Conservation (phyloP, 2,797 vertebrate genomes). For the Centroberyx gerrardi region DNA sequence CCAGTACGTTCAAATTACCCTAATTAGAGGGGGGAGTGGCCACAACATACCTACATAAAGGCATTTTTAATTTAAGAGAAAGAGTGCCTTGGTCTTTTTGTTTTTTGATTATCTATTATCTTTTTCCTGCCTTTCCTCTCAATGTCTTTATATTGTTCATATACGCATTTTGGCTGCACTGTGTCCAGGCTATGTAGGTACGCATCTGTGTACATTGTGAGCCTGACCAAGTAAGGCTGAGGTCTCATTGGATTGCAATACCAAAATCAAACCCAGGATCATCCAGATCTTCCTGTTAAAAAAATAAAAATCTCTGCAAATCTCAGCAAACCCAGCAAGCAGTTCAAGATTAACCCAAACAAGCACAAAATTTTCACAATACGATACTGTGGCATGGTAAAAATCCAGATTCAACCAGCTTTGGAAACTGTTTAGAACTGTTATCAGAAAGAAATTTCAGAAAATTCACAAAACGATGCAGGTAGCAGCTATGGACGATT, state of each 20-base stretch:
- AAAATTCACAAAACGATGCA: background rate
- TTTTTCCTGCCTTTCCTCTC: constrained; percentile 19
- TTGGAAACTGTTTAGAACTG: background rate
- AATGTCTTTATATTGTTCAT: constrained; percentile 37
- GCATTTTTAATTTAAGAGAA: too few relatives aligned
- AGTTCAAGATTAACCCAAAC: constrained; percentile 4
- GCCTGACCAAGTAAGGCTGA: background rate
- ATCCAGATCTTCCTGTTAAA: background rate
- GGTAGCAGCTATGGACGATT: background rate
- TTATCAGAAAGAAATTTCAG: constrained; percentile 11
- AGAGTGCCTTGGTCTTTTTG: too few relatives aligned
- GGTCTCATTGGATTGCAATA: constrained; percentile 8
- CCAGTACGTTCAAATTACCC: too few relatives aligned
- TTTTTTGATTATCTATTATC: too few relatives aligned
- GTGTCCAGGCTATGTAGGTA: constrained; percentile 20
- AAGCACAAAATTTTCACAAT: constrained; percentile 1
- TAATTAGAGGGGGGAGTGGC: too few relatives aligned
- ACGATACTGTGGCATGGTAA: constrained; percentile 1
- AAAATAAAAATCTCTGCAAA: background rate
- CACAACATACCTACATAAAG: too few relatives aligned
- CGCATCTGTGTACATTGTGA: constrained; percentile 18
- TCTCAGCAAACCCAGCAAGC: background rate
- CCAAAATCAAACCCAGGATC: constrained; percentile 7
- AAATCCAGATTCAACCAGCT: constrained; percentile 10
- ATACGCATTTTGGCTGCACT: constrained; percentile 31